Evolutionary conservation across 2,797 vertebrate species (phyloP), one percentile per base, ranked within the genome.

Genomic region (Gymnothorax reevesii): DNA sequence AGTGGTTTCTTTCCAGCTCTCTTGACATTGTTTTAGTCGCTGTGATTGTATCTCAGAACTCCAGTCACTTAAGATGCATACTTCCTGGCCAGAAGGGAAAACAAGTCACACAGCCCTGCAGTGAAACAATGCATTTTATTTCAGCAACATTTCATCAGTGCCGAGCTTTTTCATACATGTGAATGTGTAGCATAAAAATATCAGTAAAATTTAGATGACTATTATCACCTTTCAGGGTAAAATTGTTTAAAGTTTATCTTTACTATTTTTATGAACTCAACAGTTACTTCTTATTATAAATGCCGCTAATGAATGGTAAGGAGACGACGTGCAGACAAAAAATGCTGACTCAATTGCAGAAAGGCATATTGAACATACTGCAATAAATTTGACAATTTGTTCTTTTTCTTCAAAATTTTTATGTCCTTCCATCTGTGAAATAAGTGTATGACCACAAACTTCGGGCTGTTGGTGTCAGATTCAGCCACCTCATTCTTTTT

Each of bases 21-120:
- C 82, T 73, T 4, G 83, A 42, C 59, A 27, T 49, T n/a, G 52
- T 85, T 92, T 91, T 54, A 42, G 90, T 89, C 83, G 4, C 62
- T 69, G 25, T n/a, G 42, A 13, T 73, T 22, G 17, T 52, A 79
- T 83, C 55, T 27, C 22, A 13, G 55, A 54, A 59, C 15, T 8
- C 71, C 17, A 10, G 62, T 12, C 79, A 55, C 55, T 15, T 17
- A 9, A 27, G n/a, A 33, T 33, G 8, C 22, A 59, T 15, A 69
- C 25, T 69, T n/a, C 22, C n/a, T n/a, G 62, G 17, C 62, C 62
- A 64, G 22, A 64, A 64, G 20, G 22, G 22, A 20, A 64, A 13
- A 8, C 13, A 59, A 64, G 62, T 64, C 62, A 64, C 62, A 64
- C 62, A 64, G 17, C 42, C 71, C 71, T 33, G 2, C 20, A 42